Percentiles rank a stretch among this genome's conserved stretches.
Evolutionary conservation across 1,140 invertebrate species (phyloP).

Genomic region (Nasonia giraulti): DNA sequence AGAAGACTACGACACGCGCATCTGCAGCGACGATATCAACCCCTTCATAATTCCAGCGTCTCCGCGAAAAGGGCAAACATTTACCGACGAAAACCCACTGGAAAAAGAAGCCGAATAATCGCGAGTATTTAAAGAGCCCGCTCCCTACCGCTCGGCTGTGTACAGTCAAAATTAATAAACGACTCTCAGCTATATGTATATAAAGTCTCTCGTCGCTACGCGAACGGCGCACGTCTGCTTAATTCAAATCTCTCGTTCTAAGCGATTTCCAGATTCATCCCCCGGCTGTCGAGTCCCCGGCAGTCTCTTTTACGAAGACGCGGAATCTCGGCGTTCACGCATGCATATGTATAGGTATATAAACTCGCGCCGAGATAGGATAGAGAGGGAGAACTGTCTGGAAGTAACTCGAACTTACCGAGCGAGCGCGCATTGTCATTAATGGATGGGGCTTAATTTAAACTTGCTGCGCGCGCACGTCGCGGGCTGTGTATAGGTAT

Average conservation of each 20-base stretch:
- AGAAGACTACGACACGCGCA: constrained; percentile 11
- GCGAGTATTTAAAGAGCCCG: background rate
- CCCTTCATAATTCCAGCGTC: background rate
- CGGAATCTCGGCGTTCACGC: background rate
- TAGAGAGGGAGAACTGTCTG: constrained; percentile 30
- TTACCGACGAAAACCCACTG: background rate
- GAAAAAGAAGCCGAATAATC: background rate
- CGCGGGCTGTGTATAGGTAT: background rate
- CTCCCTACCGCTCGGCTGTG: no score
- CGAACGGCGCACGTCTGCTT: constrained; percentile 18
- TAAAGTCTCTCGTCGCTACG: background rate
- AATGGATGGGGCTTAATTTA: constrained; percentile 53
- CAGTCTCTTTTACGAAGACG: background rate
- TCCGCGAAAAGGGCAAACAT: constrained; percentile 5
- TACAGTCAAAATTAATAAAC: constrained; percentile 26
- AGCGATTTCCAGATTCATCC: constrained; percentile 46
- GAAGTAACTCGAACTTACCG: constrained; percentile 42
- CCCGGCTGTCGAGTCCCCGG: constrained; percentile 10
- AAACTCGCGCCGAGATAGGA: no score
- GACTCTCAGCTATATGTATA: background rate
- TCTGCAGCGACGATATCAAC: background rate
- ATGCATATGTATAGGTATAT: constrained; percentile 13
- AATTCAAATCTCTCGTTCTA: constrained; percentile 50
- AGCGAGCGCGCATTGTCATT: constrained; percentile 50
- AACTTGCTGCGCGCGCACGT: constrained; percentile 44